phyloP scores from a whole-genome alignment of 2,888 invertebrate species.

The Apodemia duryi region DNA sequence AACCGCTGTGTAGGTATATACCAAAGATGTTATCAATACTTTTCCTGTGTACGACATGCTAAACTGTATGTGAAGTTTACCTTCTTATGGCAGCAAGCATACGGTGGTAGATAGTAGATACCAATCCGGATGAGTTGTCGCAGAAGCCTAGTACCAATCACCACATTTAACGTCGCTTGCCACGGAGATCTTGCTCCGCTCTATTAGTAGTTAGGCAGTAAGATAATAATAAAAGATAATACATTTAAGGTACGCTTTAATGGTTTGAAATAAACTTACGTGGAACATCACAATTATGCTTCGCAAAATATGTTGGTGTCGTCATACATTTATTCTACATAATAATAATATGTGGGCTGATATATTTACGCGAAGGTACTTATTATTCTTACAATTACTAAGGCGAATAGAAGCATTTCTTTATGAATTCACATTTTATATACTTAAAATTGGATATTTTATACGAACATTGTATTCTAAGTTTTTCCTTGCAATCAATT shows the following conservation, averaged over 20 bases:
- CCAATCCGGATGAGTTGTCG: too few relatives aligned
- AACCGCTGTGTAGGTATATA: too few relatives aligned
- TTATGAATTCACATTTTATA: constrained; percentile 8
- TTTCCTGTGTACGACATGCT: too few relatives aligned
- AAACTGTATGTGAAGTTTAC: too few relatives aligned
- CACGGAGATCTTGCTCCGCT: too few relatives aligned
- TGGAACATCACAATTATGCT: constrained; percentile 80
- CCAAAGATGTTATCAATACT: too few relatives aligned
- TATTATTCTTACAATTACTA: constrained; percentile 11
- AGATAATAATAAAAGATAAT: constrained; percentile 37
- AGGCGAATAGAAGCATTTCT: constrained; percentile 16
- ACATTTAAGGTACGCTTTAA: constrained; percentile 66
- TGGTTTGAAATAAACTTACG: constrained; percentile 75
- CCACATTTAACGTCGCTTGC: too few relatives aligned
- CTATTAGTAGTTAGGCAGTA: not conserved
- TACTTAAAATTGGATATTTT: not conserved
- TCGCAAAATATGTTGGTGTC: constrained; percentile 70
- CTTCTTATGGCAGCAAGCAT: too few relatives aligned
- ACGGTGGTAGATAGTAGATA: too few relatives aligned
- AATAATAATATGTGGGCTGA: constrained; percentile 3
- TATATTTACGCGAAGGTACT: constrained; percentile 11
- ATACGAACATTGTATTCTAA: constrained; percentile 7
- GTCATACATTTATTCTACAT: constrained; percentile 17
- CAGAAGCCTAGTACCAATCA: too few relatives aligned
- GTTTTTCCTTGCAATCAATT: constrained; percentile 1